Evolutionary conservation across 2,113 vertebrate species (phyloP), one percentile per base, ranked within the genome.

Genomic region (Calyptomena viridis): DNA sequence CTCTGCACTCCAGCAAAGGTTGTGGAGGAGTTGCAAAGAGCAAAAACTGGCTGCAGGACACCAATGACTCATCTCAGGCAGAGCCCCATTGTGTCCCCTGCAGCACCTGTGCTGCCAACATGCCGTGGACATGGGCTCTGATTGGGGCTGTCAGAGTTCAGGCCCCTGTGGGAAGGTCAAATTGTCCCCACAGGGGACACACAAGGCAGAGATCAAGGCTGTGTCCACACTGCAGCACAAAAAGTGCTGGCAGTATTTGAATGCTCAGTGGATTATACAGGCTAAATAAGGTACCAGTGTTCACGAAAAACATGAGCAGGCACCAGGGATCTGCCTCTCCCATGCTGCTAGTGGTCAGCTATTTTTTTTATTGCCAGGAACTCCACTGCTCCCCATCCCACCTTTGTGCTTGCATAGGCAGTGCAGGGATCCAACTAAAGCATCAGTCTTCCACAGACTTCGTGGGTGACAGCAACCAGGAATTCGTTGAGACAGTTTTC

Each of bases 51-150:
- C 30, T 39, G n/a, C 30, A 20, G n/a, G 30, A n/a, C 28, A 44
- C 21, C 30, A 13, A 0, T 2, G 39, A 9, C 25, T 39, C 5
- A 1, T 21, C 14, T 27, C 17, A 31, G 58, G 47, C 39, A 60
- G 66, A 42, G 56, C 37, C 27, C 2, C 0, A 4, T 24, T n/a
- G 9, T 20, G 42, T 35, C 21, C 19, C 28, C 33, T 33, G 53
- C 39, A 49, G 59, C n/a, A 74, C 6, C 44, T 2, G 0, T 1
- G 12, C 55, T 40, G 28, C 49, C 66, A 74, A 59, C 12, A 9
- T 33, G 64, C n/a, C 40, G 44, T 46, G 53, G 64, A 27, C 19
- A 1, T 5, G 12, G 73, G 68, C 58, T 71, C 46, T 55, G 14
- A 3, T 11, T 2, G 5, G 12, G 62, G 31, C 46, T 77, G 47